Evolutionary conservation across 2,888 invertebrate species (phyloP), one percentile per base, ranked within the genome.

Genomic region (Hemaris fuciformis): DNA sequence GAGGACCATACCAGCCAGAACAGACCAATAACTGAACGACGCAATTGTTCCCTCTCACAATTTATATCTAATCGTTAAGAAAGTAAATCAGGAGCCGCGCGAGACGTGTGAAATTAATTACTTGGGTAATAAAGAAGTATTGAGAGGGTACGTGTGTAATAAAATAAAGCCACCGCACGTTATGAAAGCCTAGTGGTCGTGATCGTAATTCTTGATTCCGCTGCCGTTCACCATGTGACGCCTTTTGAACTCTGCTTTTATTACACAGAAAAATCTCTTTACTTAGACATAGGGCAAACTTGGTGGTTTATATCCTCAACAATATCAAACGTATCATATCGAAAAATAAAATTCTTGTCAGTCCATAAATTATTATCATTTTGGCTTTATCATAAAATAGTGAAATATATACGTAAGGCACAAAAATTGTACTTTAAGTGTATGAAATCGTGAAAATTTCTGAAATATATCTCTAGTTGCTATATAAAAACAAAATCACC

Each of bases 81-180:
- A 76, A 71, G 72, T 66, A 71, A 76, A 71, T 73, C 71, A 75
- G 71, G 70, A 74, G 70, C 68, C 73, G 70, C 74, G 64, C 67
- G 71, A 74, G 72, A 77, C 74, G 80, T 75, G 77, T 79, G 77
- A 78, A 79, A 81, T 81, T 81, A 81, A 81, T 81, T 81, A 80
- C 76, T 62, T 45, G 41, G 68, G 67, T 70, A 76, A 74, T 80
- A 80, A 81, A 79, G 70, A 64, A 67, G 70, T 73, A 77, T 79
- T 72, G 73, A 71, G 72, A 71, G 72, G 59, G 59, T 42, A 66
- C 69, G 71, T 62, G 67, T 59, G 79, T 74, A 76, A 75, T 80
- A 78, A 77, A 81, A 73, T 76, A 74, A 75, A 76, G 73, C 72
- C 70, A 70, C 77, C 72, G 69, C 73, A 68, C 64, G 73, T 71